Evolutionary conservation across 2,888 invertebrate species (phyloP), one percentile per base, ranked within the genome.

Genomic region (Phyto melanocephala): DNA sequence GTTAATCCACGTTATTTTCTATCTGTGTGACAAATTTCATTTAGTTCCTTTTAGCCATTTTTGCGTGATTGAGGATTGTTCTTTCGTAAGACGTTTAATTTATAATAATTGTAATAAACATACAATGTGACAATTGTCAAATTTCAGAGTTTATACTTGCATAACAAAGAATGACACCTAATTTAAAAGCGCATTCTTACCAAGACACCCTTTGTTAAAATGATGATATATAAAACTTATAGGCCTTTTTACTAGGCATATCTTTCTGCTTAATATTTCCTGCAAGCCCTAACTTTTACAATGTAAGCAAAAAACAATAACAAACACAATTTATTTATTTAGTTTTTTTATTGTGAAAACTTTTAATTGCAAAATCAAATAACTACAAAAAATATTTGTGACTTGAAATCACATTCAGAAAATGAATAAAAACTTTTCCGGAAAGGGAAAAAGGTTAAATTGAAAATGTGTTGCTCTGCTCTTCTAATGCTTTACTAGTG

Each of bases 331-430:
- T 22, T 8, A 28, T 62, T 72, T 28, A n/a, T 54, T 24, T 54
- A 13, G 1, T 63, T 20, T 20, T 62, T 42, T n/a, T 17, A 33
- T 2, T 1, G 20, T 13, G 33, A n/a, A 86, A 88, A 85, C 87
- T 88, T 87, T 86, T 87, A 88, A 88, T 88, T 87, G 85, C 87
- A 84, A 85, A 85, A 88, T 86, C 85, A 87, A 87, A 87, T 86
- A 74, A 70, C 63, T 74, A 37, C 28, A 13, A 65, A 62, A 35
- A 24, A 67, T 15, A 45, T 6, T 4, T 15, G n/a, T 7, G 47
- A 37, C n/a, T 11, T 37, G 63, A 70, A 56, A 45, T 74, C 35
- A 47, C 22, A 42, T 15, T 7, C 13, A 50, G 15, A 60, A 28
- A 22, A 40, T 13, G 17, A n/a, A 10, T 7, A 13, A 37, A 71